These are phyloP conservation scores for Caenorhabditis imperialis DNA, from an alignment of 2,888 invertebrate genomes.

Conservation along the genomic window DNA sequence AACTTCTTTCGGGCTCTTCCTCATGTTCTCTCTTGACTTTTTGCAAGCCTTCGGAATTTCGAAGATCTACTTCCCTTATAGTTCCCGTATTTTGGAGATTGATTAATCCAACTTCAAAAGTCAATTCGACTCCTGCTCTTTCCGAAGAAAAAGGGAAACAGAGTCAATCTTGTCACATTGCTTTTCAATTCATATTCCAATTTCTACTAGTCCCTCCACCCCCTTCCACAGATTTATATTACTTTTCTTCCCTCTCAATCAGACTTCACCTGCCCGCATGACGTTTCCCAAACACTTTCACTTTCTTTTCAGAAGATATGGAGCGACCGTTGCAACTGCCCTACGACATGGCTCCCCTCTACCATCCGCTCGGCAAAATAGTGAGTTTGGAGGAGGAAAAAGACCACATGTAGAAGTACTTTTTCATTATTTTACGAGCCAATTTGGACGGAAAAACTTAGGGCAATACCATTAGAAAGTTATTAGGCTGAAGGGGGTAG, in stretches of 20 bases:
- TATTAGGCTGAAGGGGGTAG: no score
- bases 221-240: slow-evolving; percentile 23
- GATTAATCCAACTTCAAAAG: slow-evolving; percentile 5
- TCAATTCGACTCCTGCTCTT: no score
- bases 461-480: no score
- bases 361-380: slow-evolving; percentile 35
- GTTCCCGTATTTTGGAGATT: no score
- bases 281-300: slow-evolving; percentile 13
- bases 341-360: slow-evolving; percentile 34
- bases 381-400: slow-evolving; percentile 8
- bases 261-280: slow-evolving; percentile 19
- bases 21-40: slow-evolving; percentile 19
- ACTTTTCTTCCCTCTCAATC: slow-evolving; percentile 16
- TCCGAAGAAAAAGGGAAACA: no score
- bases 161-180: slow-evolving; percentile 35
- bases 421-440: slow-evolving; percentile 1
- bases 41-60: slow-evolving; percentile 11
- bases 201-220: slow-evolving; percentile 5
- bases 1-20: neutral
- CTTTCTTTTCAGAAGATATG: slow-evolving; percentile 4
- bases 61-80: no score
- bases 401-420: slow-evolving; percentile 12
- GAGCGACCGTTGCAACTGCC: slow-evolving; percentile 35
- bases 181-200: slow-evolving; percentile 46
- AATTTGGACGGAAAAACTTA: no score